Evolutionary conservation across 2,113 vertebrate genomes (phyloP).

Genomic region (Enhydra lutris): DNA sequence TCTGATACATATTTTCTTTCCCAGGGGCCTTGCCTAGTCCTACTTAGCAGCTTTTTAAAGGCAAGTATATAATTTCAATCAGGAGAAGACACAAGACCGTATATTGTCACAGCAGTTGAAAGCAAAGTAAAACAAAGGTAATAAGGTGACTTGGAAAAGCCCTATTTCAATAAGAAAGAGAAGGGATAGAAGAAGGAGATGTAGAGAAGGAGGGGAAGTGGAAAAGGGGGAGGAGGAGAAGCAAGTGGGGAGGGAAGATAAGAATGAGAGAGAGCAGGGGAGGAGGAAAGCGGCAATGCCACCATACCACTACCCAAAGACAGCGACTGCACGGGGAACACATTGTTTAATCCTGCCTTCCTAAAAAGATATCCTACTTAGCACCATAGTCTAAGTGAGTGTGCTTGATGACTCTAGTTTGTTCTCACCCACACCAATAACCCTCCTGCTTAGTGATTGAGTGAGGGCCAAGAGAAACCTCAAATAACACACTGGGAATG

Average conservation of each 20-base stretch:
- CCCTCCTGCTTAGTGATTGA: not conserved
- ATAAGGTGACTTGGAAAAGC: not conserved
- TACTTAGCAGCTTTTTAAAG: not conserved
- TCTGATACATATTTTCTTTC: not conserved
- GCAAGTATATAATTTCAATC: not conserved
- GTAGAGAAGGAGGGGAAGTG: not conserved
- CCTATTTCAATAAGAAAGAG: not conserved
- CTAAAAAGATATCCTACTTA: not conserved
- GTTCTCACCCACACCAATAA: not conserved
- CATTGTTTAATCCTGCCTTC: not conserved
- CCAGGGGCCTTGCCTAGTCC: not conserved
- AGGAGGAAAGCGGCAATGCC: too few species aligned
- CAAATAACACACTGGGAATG: not conserved
- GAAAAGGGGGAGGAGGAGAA: not conserved
- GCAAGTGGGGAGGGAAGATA: not conserved
- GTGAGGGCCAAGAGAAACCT: not conserved
- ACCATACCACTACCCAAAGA: too few species aligned
- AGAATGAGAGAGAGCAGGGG: not conserved
- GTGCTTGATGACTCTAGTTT: not conserved
- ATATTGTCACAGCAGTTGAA: not conserved
- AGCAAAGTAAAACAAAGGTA: not conserved
- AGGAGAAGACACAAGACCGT: not conserved
- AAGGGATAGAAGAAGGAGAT: not conserved
- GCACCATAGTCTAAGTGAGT: too few species aligned
- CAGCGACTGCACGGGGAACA: fast-evolving